A percentile compares a stretch with the other conserved stretches of the same genome.
Conservation (phyloP, 2,797 vertebrate genomes). For the Menidia menidia region DNA sequence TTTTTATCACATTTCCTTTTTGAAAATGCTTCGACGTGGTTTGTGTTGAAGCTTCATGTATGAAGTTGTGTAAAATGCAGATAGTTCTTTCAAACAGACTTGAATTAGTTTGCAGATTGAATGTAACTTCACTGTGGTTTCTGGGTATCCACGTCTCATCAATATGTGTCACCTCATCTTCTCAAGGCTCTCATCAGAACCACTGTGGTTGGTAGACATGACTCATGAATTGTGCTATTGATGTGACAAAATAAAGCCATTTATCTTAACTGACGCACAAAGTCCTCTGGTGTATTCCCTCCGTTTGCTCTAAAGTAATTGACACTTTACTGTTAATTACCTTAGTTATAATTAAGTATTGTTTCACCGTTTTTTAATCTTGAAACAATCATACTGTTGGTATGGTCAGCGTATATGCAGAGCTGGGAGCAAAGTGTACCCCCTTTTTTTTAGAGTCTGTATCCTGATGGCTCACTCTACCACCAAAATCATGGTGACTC, state of each 20-base stretch:
- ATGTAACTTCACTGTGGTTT: slow-evolving; percentile 23
- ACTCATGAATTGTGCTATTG: slow-evolving; percentile 68
- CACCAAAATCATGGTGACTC: background rate
- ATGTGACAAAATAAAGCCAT: slow-evolving; percentile 78
- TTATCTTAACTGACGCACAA: slow-evolving; percentile 36
- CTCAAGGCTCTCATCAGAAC: slow-evolving; percentile 48
- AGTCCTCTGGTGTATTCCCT: slow-evolving; percentile 17
- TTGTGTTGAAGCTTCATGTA: slow-evolving; percentile 39
- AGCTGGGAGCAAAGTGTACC: too few relatives aligned
- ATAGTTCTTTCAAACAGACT: slow-evolving; percentile 34
- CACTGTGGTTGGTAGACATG: slow-evolving; percentile 43
- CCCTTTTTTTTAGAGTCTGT: background rate
- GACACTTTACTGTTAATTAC: background rate
- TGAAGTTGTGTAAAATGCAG: slow-evolving; percentile 20
- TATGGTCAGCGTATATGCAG: background rate
- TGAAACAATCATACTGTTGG: background rate
- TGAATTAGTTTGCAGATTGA: slow-evolving; percentile 40
- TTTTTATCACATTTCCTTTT: slow-evolving; percentile 48
- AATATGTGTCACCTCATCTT: slow-evolving; percentile 45
- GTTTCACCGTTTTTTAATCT: background rate
- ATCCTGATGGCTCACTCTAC: background rate
- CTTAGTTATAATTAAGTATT: background rate
- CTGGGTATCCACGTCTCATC: slow-evolving; percentile 27
- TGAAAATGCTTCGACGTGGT: slow-evolving; percentile 30
- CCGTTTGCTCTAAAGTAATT: background rate